Evolutionary conservation across 2,113 vertebrate genomes (phyloP).

Genomic region (Progne subis): DNA sequence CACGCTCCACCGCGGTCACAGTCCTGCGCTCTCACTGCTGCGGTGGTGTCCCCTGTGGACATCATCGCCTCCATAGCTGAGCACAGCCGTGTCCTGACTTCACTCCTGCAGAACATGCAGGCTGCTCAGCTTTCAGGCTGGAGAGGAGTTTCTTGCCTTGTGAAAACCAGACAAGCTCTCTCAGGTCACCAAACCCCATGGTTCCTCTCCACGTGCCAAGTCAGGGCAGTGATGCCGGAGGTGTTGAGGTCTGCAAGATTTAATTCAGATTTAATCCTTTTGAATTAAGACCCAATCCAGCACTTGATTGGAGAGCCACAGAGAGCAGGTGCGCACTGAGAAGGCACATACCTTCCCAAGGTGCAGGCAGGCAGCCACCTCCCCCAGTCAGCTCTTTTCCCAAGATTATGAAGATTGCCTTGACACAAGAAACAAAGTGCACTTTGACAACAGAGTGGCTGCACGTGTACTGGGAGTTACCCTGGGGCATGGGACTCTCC

Average conservation of each 20-base stretch:
- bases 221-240: neutral
- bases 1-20: fast-evolving
- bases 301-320: neutral
- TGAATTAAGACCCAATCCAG: neutral
- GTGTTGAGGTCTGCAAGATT: fast-evolving
- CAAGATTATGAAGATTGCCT: neutral
- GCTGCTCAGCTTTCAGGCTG: neutral
- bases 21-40: fast-evolving
- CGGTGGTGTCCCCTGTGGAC: neutral
- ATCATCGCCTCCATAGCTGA: neutral
- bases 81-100: neutral
- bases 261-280: neutral
- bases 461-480: neutral
- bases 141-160: neutral
- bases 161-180: neutral
- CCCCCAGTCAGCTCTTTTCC: neutral
- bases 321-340: neutral
- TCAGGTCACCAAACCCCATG: fast-evolving
- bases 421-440: neutral
- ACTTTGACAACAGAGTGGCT: fast-evolving
- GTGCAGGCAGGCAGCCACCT: neutral
- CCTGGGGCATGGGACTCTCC: neutral
- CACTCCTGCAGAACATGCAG: neutral
- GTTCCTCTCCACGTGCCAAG: neutral
- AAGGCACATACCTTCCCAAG: neutral